Evolutionary conservation across 2,797 vertebrate genomes (phyloP), one percentile per base, ranked within the genome.

Genomic region (Rhinella marina): DNA sequence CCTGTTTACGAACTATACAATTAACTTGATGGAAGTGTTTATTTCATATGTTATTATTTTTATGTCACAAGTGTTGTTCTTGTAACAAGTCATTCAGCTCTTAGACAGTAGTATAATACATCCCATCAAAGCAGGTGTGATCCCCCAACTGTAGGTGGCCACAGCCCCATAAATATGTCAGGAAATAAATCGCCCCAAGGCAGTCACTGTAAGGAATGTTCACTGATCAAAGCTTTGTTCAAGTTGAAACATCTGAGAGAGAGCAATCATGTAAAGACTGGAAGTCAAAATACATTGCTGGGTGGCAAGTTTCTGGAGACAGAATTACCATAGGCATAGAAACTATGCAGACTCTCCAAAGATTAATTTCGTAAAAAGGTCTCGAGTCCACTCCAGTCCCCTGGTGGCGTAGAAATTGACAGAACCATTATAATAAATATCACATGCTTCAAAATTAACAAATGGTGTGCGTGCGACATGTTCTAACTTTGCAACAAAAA

Each of bases 61-160:
- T 32, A 83, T 56, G 66, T 56, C 56, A 16, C 25, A 68, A 57
- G n/a, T 68, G 81, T 72, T 56, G 14, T 29, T 7, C 79, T 56
- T 32, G 48, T 84, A 79, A 56, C 52, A 66, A 57, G 41, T 6
- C 41, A 41, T 41, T 41, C 32, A 59, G 21, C 81, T 48, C 13
- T 78, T n/a, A 88, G 73, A 59, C 62, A 84, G 41, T 68, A 11
- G 48, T 62, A 66, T 41, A 66, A 79, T 48, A 19, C 54, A 41
- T 50, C 61, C 57, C 50, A 77, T 84, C 50, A 50, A 62, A 79
- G 52, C 73, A 88, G 81, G 76, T 88, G 87, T 77, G 81, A 88
- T 84, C 25, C n/a, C 66, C 62, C 21, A 19, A 25, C 62, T 79
- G 73, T 84, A 83, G 75, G 81, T 84, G 87, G 81, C 81, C 50